A percentile compares a stretch with the other conserved stretches of the same genome.
Evolutionary conservation across 2,888 invertebrate genomes (phyloP).

Genomic region (Poecilobothrus nobilitatus): DNA sequence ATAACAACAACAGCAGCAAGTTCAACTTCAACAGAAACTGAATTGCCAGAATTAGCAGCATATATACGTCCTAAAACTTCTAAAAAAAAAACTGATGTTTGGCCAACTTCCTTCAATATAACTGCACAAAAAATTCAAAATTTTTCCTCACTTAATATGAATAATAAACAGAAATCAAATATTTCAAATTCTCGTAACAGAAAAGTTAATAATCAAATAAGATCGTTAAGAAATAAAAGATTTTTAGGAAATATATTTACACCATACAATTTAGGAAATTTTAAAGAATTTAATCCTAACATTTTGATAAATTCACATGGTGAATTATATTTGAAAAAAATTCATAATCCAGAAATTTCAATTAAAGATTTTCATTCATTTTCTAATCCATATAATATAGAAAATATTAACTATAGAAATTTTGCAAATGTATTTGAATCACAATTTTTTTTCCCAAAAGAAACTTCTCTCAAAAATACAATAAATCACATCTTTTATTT

Average conservation of each 20-base stretch:
- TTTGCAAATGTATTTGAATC: neutral
- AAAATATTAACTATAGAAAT: constrained; percentile 10
- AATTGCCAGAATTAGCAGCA: constrained; percentile 17
- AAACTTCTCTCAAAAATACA: constrained; percentile 30
- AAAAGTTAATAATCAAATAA: constrained; percentile 15
- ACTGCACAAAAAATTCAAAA: neutral
- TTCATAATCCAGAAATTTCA: neutral
- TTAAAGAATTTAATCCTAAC: neutral
- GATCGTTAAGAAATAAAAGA: constrained; percentile 19
- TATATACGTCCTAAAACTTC: constrained; percentile 20
- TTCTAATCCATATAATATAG: neutral
- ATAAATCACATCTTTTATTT: constrained; percentile 42
- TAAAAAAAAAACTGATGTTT: neutral
- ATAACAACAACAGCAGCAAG: constrained; percentile 28
- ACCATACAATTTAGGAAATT: neutral
- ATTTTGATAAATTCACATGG: neutral
- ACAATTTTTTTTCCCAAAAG: constrained; percentile 18
- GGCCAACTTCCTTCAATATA: neutral
- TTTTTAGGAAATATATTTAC: constrained; percentile 27
- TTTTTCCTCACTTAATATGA: neutral
- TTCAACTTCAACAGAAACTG: constrained; percentile 20
- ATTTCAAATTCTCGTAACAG: neutral
- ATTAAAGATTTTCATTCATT: neutral
- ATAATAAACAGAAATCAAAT: neutral
- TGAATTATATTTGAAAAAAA: neutral